Conservation (phyloP, 2,113 vertebrate genomes). For the Menidia beryllina region DNA sequence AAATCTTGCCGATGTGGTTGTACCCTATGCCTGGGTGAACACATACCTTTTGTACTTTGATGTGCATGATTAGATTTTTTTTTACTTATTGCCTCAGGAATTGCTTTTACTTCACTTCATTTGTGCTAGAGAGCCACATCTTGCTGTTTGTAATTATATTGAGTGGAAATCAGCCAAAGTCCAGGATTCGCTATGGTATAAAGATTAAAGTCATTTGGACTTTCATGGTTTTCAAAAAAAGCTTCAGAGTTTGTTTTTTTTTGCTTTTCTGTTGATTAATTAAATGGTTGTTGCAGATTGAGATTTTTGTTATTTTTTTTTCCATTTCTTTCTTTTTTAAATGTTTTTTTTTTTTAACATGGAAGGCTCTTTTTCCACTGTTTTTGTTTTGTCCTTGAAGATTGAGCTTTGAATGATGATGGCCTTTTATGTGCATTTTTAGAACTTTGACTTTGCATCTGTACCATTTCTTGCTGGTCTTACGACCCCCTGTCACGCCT, state of each 20-base stretch:
- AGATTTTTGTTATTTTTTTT: conserved; percentile 1
- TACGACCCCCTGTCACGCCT: conserved; percentile 69
- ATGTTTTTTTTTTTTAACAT: not conserved
- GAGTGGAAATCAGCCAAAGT: conserved; percentile 45
- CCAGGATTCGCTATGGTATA: not conserved
- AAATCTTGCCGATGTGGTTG: conserved; percentile 8
- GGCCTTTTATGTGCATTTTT: conserved; percentile 48
- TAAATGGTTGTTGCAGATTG: conserved; percentile 15
- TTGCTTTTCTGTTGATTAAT: too few species aligned
- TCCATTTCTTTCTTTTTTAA: too few species aligned
- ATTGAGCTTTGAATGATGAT: conserved; percentile 49
- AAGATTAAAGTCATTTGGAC: not conserved
- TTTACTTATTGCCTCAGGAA: conserved; percentile 26
- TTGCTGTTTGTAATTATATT: conserved; percentile 42
- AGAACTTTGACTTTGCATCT: conserved; percentile 50
- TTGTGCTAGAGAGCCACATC: conserved; percentile 22
- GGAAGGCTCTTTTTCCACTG: conserved; percentile 15
- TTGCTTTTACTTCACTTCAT: conserved; percentile 32
- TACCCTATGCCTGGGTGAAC: conserved; percentile 25
- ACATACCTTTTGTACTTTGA: conserved; percentile 28
- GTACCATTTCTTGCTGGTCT: conserved; percentile 52
- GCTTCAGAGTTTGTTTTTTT: conserved; percentile 5
- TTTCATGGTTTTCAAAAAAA: conserved; percentile 37
- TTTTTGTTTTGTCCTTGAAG: conserved; percentile 49
- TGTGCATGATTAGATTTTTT: conserved; percentile 34